Evolutionary conservation across 2,113 vertebrate genomes (phyloP).

Genomic region (Barbus barbus): DNA sequence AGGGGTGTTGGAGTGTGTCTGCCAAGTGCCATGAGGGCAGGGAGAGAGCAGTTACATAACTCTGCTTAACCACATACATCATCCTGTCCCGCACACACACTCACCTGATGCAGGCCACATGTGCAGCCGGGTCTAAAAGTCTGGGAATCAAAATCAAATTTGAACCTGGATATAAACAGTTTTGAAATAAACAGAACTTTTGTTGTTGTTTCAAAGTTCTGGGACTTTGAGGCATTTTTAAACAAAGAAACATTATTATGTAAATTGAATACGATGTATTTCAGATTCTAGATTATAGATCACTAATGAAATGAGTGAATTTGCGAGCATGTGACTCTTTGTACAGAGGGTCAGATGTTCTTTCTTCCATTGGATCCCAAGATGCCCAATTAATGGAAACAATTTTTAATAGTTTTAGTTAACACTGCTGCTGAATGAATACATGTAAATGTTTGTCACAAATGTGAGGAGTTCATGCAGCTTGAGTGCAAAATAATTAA

Average conservation of each 20-base stretch:
- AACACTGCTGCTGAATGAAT: neutral
- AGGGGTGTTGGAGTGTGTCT: conserved; percentile 66
- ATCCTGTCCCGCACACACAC: conserved; percentile 54
- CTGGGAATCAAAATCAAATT: neutral
- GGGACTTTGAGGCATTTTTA: neutral
- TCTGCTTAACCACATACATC: conserved; percentile 65
- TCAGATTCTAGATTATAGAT: neutral
- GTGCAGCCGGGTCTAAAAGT: neutral
- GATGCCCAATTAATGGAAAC: neutral
- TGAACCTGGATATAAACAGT: neutral
- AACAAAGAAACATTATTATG: neutral
- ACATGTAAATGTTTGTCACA: neutral
- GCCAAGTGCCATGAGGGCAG: conserved; percentile 64
- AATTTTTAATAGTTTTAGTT: neutral
- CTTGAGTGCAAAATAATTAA: neutral
- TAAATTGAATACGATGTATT: neutral
- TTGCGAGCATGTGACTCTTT: no score
- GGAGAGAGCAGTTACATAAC: conserved; percentile 71
- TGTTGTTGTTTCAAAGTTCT: neutral
- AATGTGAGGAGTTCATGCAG: neutral
- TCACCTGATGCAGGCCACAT: conserved; percentile 8
- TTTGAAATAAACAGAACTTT: neutral
- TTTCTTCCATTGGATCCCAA: neutral
- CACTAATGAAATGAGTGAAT: neutral
- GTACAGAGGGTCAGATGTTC: neutral